These are phyloP conservation scores for Strigamia maritima DNA, from an alignment of 2,888 invertebrate genomes.

Conservation along the genomic window DNA sequence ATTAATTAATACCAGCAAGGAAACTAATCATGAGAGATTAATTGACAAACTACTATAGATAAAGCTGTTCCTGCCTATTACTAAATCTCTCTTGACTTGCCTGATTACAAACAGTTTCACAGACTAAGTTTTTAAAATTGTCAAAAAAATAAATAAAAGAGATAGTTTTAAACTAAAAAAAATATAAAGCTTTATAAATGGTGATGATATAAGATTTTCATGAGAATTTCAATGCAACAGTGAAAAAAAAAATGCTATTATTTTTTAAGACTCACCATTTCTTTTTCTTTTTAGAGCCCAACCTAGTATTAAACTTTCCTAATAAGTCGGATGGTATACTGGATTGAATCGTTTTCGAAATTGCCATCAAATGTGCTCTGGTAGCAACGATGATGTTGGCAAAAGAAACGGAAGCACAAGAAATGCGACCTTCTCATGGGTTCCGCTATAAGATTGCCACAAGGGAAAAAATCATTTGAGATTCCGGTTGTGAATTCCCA, in stretches of 20 bases:
- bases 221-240: conserved; percentile 18
- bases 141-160: background rate
- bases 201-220: conserved; percentile 12
- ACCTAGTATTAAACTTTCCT: conserved; percentile 28
- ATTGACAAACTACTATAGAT: conserved; percentile 3
- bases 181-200: conserved; percentile 10
- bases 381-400: conserved; percentile 21
- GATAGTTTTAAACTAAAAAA: background rate
- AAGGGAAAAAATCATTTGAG: conserved; percentile 22
- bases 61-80: background rate
- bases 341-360: conserved; percentile 27
- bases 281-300: conserved; percentile 22
- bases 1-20: conserved; percentile 37
- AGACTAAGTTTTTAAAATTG: background rate
- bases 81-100: background rate
- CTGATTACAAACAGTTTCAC: background rate
- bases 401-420: conserved; percentile 31
- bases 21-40: conserved; percentile 36
- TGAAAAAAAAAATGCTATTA: conserved; percentile 25
- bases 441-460: conserved; percentile 28
- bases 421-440: conserved; percentile 30
- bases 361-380: conserved; percentile 30
- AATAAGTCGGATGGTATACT: conserved; percentile 30
- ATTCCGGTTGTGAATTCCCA: conserved; percentile 23
- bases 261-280: conserved; percentile 31